Evolutionary conservation across 2,113 vertebrate genomes (phyloP), one percentile per base, ranked within the genome.

Genomic region (Hepsetus odoe): DNA sequence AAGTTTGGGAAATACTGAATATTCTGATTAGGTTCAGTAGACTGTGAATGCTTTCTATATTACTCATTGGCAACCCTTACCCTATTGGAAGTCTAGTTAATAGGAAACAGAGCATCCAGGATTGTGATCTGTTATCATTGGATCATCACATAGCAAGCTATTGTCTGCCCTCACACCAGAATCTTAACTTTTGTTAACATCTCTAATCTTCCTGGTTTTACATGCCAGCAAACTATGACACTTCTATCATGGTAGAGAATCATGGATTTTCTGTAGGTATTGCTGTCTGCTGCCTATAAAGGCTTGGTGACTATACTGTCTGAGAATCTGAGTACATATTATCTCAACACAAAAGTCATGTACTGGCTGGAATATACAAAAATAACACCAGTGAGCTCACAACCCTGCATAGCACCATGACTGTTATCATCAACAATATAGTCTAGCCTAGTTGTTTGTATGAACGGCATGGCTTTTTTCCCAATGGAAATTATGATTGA

Each of bases 311-410:
- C 1, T 22, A 62, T 26, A 61, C 7, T 24, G 5, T 55, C 42
- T 40, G 42, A 49, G 53, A 72, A 62, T 49, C 20, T 64, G 12
- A 66, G 44, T 53, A n/a, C 55, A 22, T 74, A 65, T 28, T 55
- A 28, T n/a, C 53, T 51, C 30, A 20, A 49, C 28, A 3, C 33
- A 65, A n/a, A 51, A 8, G 5, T 75, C 59, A 64, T 26, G 22
- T 20, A n/a, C 10, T 30, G 38, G 53, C 13, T 61, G 58, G 61
- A n/a, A 64, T 64, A 64, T n/a, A 35, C 30, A 35, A 32, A 64
- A 62, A 49, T 26, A 44, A 32, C 16, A 42, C 2, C 13, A 26
- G 9, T 44, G 33, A 58, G 33, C 35, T 44, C 16, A 44, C 20
- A 62, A 40, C 72, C 72, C 38, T 46, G 40, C 26, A 38, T 51